phyloP scores from a whole-genome alignment of 2,888 invertebrate genomes.

The Lasioglossum lativentre region DNA sequence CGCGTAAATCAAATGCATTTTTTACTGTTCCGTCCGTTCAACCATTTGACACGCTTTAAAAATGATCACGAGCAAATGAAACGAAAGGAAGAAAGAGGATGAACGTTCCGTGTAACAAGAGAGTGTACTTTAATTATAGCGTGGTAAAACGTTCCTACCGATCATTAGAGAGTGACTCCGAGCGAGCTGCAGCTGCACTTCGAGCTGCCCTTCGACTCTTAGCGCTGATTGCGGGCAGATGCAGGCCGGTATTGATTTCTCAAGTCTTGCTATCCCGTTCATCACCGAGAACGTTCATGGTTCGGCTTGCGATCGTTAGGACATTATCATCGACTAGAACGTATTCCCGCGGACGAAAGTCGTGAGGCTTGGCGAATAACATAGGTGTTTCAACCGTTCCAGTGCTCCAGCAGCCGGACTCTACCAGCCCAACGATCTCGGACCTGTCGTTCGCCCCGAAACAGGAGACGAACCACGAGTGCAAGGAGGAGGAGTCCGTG shows the following conservation, averaged over 20 bases:
- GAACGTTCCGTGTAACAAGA: background rate
- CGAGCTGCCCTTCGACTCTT: conserved; percentile 46
- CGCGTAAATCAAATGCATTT: too few species aligned
- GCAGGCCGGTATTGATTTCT: conserved; percentile 67
- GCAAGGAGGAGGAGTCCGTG: conserved; percentile 82
- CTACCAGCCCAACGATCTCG: conserved; percentile 93
- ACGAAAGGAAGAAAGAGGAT: background rate
- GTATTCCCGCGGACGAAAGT: background rate
- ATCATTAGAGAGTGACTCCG: conserved; percentile 46
- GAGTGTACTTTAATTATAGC: background rate
- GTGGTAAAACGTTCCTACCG: background rate
- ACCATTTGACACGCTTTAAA: too few species aligned
- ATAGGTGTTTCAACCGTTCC: conserved; percentile 61
- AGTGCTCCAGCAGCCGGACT: conserved; percentile 92
- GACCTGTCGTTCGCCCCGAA: conserved; percentile 86
- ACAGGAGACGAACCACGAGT: conserved; percentile 81
- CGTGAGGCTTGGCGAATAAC: background rate
- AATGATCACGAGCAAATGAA: too few species aligned
- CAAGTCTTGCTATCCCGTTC: conserved; percentile 21
- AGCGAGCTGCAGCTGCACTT: conserved; percentile 67
- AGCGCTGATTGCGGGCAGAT: conserved; percentile 73
- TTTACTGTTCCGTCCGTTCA: too few species aligned
- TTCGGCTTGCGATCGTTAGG: background rate
- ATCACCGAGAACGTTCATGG: background rate
- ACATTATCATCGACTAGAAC: background rate